Percentiles rank a stretch among this genome's conserved stretches.
Evolutionary conservation across 1,140 invertebrate genomes (phyloP).

Genomic region (Latrodectus geometricus): DNA sequence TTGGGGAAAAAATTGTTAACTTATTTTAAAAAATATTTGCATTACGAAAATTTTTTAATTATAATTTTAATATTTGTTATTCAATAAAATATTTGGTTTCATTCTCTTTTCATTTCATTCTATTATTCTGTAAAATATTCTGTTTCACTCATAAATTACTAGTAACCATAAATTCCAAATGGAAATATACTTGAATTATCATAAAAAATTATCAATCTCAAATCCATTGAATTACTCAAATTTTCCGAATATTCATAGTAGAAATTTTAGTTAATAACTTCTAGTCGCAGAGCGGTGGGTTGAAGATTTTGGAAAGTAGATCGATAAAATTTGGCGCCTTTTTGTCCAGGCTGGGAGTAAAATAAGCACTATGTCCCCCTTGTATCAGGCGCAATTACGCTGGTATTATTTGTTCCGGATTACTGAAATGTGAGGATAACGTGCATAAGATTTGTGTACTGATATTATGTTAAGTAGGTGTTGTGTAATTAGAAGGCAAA

Average conservation of each 20-base stretch:
- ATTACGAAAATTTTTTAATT: too few relatives aligned
- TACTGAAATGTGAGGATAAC: too few relatives aligned
- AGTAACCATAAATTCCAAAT: not conserved
- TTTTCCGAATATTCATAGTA: not conserved
- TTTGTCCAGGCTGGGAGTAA: not conserved
- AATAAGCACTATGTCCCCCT: not conserved
- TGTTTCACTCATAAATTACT: too few relatives aligned
- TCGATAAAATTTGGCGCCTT: constrained; percentile 10
- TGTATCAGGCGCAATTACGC: not conserved
- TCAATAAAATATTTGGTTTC: too few relatives aligned
- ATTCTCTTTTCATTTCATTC: too few relatives aligned
- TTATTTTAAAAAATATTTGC: too few relatives aligned
- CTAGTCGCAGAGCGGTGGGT: not conserved
- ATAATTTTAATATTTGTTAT: too few relatives aligned
- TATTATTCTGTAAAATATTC: too few relatives aligned
- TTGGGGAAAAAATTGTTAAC: too few relatives aligned
- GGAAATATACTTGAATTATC: not conserved
- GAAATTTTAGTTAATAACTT: not conserved
- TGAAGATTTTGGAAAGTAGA: not conserved
- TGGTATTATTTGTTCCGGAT: not conserved
- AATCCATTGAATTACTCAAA: not conserved
- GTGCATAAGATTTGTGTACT: too few relatives aligned
- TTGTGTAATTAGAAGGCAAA: too few relatives aligned
- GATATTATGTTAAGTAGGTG: too few relatives aligned
- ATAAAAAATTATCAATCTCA: not conserved